These are phyloP conservation scores for Ichneumoninae sp. DNA, from an alignment of 2,888 invertebrate genomes.

Conservation along the genomic window DNA sequence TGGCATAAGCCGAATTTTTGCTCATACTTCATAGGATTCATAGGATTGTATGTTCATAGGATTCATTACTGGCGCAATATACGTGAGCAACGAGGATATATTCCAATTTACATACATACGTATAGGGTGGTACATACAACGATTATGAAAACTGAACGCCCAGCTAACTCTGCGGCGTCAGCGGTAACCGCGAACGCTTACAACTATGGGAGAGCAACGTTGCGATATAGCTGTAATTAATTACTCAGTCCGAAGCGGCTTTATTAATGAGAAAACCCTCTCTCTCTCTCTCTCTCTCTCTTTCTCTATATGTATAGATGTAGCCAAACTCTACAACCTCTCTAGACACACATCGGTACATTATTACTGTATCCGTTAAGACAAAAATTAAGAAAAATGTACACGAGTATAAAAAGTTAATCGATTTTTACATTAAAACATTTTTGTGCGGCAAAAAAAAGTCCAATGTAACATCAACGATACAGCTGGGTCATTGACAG, in stretches of 20 bases:
- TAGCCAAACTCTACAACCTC: background rate
- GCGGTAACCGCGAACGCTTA: slow-evolving; percentile 48
- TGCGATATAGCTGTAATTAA: slow-evolving; percentile 61
- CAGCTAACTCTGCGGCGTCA: slow-evolving; percentile 41
- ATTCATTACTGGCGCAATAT: slow-evolving; percentile 34
- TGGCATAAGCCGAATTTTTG: background rate
- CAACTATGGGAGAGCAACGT: slow-evolving; percentile 48
- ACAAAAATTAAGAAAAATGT: background rate
- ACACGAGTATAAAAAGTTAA: background rate
- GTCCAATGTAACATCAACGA: background rate
- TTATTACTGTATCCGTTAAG: background rate
- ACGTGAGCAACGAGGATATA: slow-evolving; percentile 16
- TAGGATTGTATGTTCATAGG: slow-evolving; percentile 22
- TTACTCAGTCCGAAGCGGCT: slow-evolving; percentile 48
- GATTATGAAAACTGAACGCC: slow-evolving; percentile 55
- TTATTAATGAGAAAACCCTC: slow-evolving; percentile 57
- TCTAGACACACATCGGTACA: background rate
- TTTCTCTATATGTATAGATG: background rate
- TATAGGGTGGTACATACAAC: slow-evolving; percentile 30
- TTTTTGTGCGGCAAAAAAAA: background rate
- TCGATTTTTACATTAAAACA: background rate
- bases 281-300: background rate
- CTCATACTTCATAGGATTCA: background rate
- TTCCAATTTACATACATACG: background rate
- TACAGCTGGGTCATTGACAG: background rate